A percentile compares a stretch with the other conserved stretches of the same genome.
These are phyloP conservation scores for Ennomos fuscantarius DNA, from an alignment of 2,888 invertebrate genomes.

Conservation along the genomic window DNA sequence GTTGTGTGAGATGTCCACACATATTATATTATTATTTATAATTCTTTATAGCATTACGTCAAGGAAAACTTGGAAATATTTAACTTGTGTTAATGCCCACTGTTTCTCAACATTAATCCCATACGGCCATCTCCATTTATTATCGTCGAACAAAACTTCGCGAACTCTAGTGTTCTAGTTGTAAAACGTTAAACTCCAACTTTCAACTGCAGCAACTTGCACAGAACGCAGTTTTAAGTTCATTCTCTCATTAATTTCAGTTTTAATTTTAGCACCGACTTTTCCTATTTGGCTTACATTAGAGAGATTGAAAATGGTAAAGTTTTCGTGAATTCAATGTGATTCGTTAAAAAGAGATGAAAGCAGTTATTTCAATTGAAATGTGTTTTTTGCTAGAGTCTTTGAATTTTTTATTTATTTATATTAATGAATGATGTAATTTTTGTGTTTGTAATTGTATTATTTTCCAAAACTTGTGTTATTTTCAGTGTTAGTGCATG, in stretches of 20 bases:
- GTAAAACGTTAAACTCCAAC: slow-evolving; percentile 37
- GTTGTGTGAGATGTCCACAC: no score
- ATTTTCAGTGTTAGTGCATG: no score
- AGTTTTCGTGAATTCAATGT: slow-evolving; percentile 11
- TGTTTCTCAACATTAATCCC: slow-evolving; percentile 1
- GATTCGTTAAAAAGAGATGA: slow-evolving; percentile 4
- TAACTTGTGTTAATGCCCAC: background rate
- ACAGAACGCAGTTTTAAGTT: slow-evolving; percentile 29
- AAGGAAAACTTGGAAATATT: background rate
- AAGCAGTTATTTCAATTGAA: background rate
- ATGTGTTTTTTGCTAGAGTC: no score
- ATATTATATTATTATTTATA: no score
- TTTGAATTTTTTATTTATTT: no score
- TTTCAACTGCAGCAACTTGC: slow-evolving; percentile 28
- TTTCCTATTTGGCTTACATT: slow-evolving; percentile 20
- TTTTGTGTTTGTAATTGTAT: no score
- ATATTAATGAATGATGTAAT: no score
- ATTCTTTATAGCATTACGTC: background rate
- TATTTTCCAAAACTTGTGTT: no score
- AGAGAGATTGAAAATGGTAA: slow-evolving; percentile 17
- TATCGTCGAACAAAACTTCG: slow-evolving; percentile 39
- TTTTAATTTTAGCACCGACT: slow-evolving; percentile 18
- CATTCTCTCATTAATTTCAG: slow-evolving; percentile 34
- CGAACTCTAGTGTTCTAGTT: slow-evolving; percentile 41
- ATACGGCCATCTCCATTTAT: slow-evolving; percentile 24